A percentile compares a stretch with the other conserved stretches of the same genome.
Evolutionary conservation across 1,140 invertebrate species (phyloP).

Genomic region (Brachionus asplanchnoidis): DNA sequence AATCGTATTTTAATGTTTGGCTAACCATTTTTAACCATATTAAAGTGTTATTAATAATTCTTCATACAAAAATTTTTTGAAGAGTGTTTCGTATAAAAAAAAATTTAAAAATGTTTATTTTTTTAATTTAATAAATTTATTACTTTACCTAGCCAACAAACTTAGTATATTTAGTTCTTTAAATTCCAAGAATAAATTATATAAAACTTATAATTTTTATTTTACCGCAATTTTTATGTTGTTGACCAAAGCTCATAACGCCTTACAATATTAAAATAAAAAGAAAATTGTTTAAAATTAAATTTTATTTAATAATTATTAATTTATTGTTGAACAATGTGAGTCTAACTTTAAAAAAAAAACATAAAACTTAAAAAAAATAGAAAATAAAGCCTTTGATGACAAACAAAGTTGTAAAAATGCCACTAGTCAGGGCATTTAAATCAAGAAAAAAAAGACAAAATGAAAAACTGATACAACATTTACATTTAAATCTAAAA

Average conservation of each 20-base stretch:
- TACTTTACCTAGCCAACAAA: no score
- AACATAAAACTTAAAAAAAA: neutral
- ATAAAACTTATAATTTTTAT: no score
- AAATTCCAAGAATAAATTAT: no score
- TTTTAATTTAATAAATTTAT: no score
- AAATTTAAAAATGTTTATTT: no score
- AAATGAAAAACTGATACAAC: neutral
- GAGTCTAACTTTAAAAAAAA: conserved; percentile 7
- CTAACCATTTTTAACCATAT: no score
- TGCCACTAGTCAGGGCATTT: neutral
- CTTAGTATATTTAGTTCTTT: no score
- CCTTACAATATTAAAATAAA: neutral
- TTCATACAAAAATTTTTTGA: no score
- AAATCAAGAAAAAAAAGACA: neutral
- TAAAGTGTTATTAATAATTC: no score
- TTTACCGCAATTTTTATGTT: neutral
- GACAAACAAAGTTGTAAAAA: neutral
- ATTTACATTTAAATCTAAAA: conserved; percentile 17
- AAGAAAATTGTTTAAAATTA: neutral
- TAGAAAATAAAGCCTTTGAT: neutral
- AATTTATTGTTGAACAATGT: neutral
- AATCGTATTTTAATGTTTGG: no score
- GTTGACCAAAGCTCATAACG: neutral
- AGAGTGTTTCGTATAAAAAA: no score
- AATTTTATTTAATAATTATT: neutral